Conservation (phyloP, 2,888 invertebrate genomes). For the Dolichopus griseipennis region DNA sequence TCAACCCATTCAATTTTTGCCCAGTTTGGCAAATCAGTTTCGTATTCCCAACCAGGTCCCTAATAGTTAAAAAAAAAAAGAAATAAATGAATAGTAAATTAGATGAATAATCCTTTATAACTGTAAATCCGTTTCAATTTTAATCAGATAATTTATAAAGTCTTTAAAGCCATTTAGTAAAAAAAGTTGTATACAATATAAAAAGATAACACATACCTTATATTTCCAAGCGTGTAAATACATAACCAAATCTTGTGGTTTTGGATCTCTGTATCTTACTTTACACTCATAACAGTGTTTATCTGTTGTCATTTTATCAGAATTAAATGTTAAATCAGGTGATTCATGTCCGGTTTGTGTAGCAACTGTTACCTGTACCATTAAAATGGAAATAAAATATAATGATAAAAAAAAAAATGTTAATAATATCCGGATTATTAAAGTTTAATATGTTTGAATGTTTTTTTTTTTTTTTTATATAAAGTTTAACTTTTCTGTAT, state of each 20-base stretch:
- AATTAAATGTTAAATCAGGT: slow-evolving; percentile 55
- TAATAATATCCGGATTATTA: not conserved
- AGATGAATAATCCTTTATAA: not conserved
- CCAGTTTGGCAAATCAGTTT: slow-evolving; percentile 88
- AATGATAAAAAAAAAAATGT: not conserved
- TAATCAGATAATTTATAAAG: too few relatives aligned
- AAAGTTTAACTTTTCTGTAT: too few relatives aligned
- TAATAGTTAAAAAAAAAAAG: slow-evolving; percentile 39
- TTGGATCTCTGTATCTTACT: slow-evolving; percentile 83
- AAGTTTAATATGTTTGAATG: too few relatives aligned
- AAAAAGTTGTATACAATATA: too few relatives aligned
- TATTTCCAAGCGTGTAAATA: slow-evolving; percentile 94
- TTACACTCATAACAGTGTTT: slow-evolving; percentile 90
- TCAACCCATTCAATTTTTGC: slow-evolving; percentile 78
- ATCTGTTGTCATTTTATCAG: slow-evolving; percentile 68
- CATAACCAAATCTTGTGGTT: slow-evolving; percentile 86
- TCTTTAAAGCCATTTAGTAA: too few relatives aligned
- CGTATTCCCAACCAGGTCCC: slow-evolving; percentile 93
- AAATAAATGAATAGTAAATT: not conserved
- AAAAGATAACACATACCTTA: slow-evolving; percentile 49
- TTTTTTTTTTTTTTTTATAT: too few relatives aligned
- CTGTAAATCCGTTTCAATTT: not conserved
- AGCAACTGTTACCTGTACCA: slow-evolving; percentile 63
- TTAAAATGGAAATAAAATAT: slow-evolving; percentile 10
- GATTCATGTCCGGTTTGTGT: slow-evolving; percentile 78